Conservation (phyloP, 1,140 invertebrate species). For the Aphidius ervi region DNA sequence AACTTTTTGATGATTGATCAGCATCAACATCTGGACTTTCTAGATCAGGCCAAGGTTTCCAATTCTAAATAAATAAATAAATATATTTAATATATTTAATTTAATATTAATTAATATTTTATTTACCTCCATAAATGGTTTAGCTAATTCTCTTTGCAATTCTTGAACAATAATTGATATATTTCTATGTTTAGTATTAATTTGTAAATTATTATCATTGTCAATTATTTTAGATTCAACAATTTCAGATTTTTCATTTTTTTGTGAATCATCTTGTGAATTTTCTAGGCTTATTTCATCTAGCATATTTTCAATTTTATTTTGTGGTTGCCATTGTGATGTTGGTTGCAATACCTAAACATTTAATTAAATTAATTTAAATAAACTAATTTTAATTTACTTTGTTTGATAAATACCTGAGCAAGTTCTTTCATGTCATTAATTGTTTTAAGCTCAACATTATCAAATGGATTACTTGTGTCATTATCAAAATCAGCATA, state of each 20-base stretch:
- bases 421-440: slow-evolving; percentile 85
- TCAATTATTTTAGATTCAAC: slow-evolving; percentile 36
- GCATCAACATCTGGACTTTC: slow-evolving; percentile 33
- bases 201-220: slow-evolving; percentile 39
- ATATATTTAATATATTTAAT: slow-evolving; percentile 2
- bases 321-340: slow-evolving; percentile 40
- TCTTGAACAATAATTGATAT: slow-evolving; percentile 70
- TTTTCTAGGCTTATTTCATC: slow-evolving; percentile 37
- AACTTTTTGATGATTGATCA: slow-evolving; percentile 16
- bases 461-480: slow-evolving; percentile 86
- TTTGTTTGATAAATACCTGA: slow-evolving; percentile 48
- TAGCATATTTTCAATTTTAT: slow-evolving; percentile 41
- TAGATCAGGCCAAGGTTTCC: slow-evolving; percentile 45
- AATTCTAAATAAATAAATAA: slow-evolving; percentile 36
- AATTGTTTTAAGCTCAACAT: slow-evolving; percentile 84
- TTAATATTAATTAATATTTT: slow-evolving; percentile 2
- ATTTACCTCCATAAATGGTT: slow-evolving; percentile 51
- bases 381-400: slow-evolving; percentile 1
- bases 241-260: slow-evolving; percentile 30
- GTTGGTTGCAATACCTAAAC: slow-evolving; percentile 47
- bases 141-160: slow-evolving; percentile 63
- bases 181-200: slow-evolving; percentile 58
- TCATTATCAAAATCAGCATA: slow-evolving; percentile 83
- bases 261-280: slow-evolving; percentile 20
- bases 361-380: slow-evolving; percentile 16